These are phyloP conservation scores for Zosterops borbonicus DNA, from an alignment of 2,113 vertebrate genomes.

Conservation along the genomic window DNA sequence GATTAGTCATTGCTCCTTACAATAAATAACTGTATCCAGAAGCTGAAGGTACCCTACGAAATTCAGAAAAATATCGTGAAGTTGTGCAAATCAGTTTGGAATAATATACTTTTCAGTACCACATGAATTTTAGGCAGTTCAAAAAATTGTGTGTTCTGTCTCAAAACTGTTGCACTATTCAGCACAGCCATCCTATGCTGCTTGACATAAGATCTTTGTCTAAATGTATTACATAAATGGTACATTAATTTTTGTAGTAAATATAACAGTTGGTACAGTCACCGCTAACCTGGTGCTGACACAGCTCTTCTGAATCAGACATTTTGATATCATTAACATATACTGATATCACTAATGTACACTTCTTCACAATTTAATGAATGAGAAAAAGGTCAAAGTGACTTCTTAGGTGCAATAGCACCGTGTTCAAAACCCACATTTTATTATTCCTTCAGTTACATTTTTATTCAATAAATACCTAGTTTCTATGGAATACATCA, in stretches of 20 bases:
- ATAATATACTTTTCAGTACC: neutral
- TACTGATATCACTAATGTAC: neutral
- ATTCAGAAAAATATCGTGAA: neutral
- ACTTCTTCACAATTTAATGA: neutral
- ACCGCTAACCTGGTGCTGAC: neutral
- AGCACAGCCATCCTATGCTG: neutral
- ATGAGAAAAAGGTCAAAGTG: neutral
- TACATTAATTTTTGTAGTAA: neutral
- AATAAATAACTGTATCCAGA: neutral
- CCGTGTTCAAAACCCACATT: conserved; percentile 41
- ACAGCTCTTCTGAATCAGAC: neutral
- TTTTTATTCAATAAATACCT: conserved; percentile 85
- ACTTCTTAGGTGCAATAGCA: conserved; percentile 9
- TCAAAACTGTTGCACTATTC: neutral
- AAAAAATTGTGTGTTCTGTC: neutral
- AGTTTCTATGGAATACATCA: conserved; percentile 75
- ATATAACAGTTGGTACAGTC: neutral
- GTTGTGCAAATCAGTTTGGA: neutral
- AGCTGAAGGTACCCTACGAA: neutral
- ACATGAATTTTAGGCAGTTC: neutral
- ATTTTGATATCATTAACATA: neutral
- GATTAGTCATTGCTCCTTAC: neutral
- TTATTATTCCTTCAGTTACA: conserved; percentile 72
- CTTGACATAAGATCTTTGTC: neutral
- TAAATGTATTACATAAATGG: neutral